Evolutionary conservation across 2,113 vertebrate genomes (phyloP), one percentile per base, ranked within the genome.

Genomic region (Anarhynchus alexandrinus): DNA sequence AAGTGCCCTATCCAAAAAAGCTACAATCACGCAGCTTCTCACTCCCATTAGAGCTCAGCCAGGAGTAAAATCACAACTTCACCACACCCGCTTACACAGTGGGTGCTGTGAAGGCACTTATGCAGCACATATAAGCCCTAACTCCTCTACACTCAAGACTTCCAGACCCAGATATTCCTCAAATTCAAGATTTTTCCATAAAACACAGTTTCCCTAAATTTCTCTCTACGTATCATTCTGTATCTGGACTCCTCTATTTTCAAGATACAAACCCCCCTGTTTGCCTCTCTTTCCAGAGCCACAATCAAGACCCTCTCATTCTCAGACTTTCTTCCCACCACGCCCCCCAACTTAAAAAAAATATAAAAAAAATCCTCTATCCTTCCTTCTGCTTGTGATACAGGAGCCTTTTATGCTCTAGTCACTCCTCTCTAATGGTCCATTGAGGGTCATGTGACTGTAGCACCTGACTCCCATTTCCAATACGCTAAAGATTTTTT

Each of bases 201-300:
- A 65, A 61, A 19, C 2, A n/a, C 2, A 1, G 9, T 15, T 54
- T 32, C 7, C 8, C 30, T 6, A 2, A 5, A 1, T 2, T 22
- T 26, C 8, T 51, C 12, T 2, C 11, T 61, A 0, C 2, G 4
- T 6, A 2, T 19, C 5, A 11, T 5, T 34, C 10, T 22, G 1
- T 13, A 25, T 2, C 12, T 19, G 5, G 3, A 5, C 6, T 10
- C 7, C 25, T 51, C 29, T 54, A 0, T 6, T 6, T 65, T 38
- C 11, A 55, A 9, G 4, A 14, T 0, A 14, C 5, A 67, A 22
- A 29, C 16, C 0, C 10, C 3, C 11, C 4, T 1, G 1, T 2
- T 3, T 13, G 1, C 0, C 2, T 38, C 12, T 19, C 9, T 27
- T 69, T 18, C 13, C 2, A 26, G 2, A n/a, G 0, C 1, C 8